Percentiles rank a stretch among this genome's conserved stretches.
phyloP scores from a whole-genome alignment of 1,140 invertebrate species.

The Magallana gigas region DNA sequence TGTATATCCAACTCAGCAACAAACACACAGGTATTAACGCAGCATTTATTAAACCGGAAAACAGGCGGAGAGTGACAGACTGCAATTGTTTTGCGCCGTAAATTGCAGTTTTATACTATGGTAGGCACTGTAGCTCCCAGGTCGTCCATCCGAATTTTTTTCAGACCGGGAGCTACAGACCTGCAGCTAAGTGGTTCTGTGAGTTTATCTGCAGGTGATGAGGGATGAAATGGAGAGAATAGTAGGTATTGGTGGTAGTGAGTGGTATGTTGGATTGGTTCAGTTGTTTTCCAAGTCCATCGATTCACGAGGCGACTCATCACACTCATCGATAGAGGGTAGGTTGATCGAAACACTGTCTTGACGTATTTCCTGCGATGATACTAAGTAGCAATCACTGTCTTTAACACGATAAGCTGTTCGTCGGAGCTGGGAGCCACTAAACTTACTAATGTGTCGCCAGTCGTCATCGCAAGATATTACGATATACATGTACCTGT shows the following conservation, averaged over 20 bases:
- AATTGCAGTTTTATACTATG: too few relatives aligned
- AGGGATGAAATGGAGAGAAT: background rate
- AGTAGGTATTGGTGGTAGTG: background rate
- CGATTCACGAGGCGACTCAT: background rate
- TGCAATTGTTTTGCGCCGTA: too few relatives aligned
- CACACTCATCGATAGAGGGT: background rate
- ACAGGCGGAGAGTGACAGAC: too few relatives aligned
- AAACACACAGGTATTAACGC: too few relatives aligned
- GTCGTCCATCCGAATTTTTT: too few relatives aligned
- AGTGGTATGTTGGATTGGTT: background rate
- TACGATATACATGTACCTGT: slow-evolving; percentile 59
- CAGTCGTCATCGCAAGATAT: slow-evolving; percentile 48
- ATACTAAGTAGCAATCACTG: slow-evolving; percentile 9
- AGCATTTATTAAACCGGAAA: too few relatives aligned
- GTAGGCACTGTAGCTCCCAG: too few relatives aligned
- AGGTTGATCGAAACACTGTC: too few relatives aligned
- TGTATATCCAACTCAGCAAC: too few relatives aligned
- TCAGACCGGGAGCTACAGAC: too few relatives aligned
- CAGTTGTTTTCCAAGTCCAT: background rate
- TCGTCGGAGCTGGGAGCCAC: background rate
- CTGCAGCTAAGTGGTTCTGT: background rate
- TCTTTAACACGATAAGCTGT: slow-evolving; percentile 27
- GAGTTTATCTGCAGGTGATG: background rate
- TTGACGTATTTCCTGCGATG: too few relatives aligned
- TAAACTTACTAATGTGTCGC: slow-evolving; percentile 43